Percentiles rank a stretch among this genome's conserved stretches.
Evolutionary conservation across 1,140 invertebrate genomes (phyloP).

Genomic region (Apis florea): DNA sequence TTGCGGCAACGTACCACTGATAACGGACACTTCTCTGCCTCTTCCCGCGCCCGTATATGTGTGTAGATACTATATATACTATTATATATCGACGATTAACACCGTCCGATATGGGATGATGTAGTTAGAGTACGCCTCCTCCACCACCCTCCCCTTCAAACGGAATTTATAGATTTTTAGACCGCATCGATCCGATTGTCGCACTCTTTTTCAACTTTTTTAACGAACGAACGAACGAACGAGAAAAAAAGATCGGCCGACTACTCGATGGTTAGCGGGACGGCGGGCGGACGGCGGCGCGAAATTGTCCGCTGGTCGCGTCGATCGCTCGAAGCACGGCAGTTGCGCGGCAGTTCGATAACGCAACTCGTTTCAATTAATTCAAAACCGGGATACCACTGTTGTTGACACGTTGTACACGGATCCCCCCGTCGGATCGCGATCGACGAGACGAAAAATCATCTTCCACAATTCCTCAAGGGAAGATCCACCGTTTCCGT

Average conservation of each 20-base stretch:
- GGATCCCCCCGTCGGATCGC: neutral
- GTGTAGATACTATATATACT: too few species aligned
- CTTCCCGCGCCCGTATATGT: neutral
- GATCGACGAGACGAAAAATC: neutral
- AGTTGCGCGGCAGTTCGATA: neutral
- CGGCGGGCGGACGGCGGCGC: too few species aligned
- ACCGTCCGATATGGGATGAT: too few species aligned
- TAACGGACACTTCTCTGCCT: conserved; percentile 18
- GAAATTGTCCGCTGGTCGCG: neutral
- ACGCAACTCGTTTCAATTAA: neutral
- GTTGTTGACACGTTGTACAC: neutral
- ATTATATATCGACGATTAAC: too few species aligned
- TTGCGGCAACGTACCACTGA: conserved; percentile 39
- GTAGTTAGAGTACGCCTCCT: too few species aligned
- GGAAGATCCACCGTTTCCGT: too few species aligned
- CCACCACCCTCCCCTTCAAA: too few species aligned
- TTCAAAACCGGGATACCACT: neutral
- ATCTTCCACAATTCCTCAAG: neutral
- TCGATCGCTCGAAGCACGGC: neutral
- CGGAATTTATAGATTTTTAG: too few species aligned
- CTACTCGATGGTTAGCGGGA: neutral
- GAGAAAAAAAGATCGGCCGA: neutral
- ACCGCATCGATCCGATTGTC: too few species aligned
- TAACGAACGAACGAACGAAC: too few species aligned
- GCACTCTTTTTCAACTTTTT: too few species aligned